Evolutionary conservation across 2,113 vertebrate genomes (phyloP).

Genomic region (Eublepharis macularius): DNA sequence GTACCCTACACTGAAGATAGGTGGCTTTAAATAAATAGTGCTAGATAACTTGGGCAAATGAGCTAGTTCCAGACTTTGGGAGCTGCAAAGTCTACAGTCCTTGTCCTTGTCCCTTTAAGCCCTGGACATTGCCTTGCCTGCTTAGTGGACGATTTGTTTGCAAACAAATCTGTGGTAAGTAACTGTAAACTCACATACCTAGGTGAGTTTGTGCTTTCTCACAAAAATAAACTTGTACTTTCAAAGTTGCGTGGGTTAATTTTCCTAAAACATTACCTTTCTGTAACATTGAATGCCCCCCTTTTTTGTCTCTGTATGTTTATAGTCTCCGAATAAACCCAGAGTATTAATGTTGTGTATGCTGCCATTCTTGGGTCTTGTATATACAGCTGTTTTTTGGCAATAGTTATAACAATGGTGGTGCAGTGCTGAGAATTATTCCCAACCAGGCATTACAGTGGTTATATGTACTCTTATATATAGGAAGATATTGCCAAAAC

Average conservation of each 20-base stretch:
- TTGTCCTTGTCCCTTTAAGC: too few species aligned
- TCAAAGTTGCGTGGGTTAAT: not conserved
- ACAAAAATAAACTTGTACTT: not conserved
- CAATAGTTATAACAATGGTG: not conserved
- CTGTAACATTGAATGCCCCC: not conserved
- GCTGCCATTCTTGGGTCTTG: not conserved
- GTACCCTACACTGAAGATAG: not conserved
- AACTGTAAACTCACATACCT: not conserved
- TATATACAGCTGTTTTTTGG: not conserved
- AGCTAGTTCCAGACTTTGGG: too few species aligned
- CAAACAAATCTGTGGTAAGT: not conserved
- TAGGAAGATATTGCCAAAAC: not conserved
- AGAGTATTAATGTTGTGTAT: not conserved
- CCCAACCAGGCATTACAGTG: not conserved
- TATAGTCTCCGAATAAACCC: not conserved
- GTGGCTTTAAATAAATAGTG: not conserved
- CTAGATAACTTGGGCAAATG: not conserved
- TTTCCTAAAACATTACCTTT: not conserved
- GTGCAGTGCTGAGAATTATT: not conserved
- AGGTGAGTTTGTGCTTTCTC: not conserved
- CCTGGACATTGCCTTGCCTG: not conserved
- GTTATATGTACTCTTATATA: not conserved
- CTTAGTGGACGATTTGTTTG: not conserved
- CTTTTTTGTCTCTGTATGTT: not conserved
- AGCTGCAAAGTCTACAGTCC: too few species aligned